Evolutionary conservation across 2,888 invertebrate species (phyloP), one percentile per base, ranked within the genome.

Genomic region (Apotomis turbidana): DNA sequence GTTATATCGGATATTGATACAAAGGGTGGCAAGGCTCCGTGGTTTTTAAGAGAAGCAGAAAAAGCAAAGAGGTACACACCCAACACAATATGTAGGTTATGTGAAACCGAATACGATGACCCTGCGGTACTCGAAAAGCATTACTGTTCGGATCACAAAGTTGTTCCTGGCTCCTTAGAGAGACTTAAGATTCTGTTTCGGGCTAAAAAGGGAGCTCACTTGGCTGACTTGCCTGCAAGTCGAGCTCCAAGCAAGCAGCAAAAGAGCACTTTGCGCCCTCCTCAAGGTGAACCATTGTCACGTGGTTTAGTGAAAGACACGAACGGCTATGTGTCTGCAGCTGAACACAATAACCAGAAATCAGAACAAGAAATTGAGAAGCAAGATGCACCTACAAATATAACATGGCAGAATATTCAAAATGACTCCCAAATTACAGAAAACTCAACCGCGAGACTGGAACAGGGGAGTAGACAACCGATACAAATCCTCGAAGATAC

Each of bases 61-160:
- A 58, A 67, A 13, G 57, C 51, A 3, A 13, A 58, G 13, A 51
- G 49, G 36, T 67, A 67, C 51, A 58, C 36, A 8, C 4, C 13
- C 15, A 51, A 1, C 38, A 59, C 15, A 15, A 15, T 0, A 1
- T 72, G 27, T 59, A 69, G 51, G 68, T 59, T 72, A 57, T 68
- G 72, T 70, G 63, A 66, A 4, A 55, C n/a, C 12, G 44, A 27
- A 4, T 66, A 55, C 15, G n/a, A n/a, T 0, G 15, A 15, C 1
- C 15, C 57, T 6, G 66, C 6, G 9, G 9, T 66, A 12, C 44
- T 66, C 12, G 55, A 36, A 6, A 46, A 12, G 8, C 66, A 66
- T 57, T 66, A 66, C n/a, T 8, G 15, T 10, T 5, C 0, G 15
- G 46, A 27, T 9, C 66, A 66, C 54, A 66, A 57, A 9, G 27